Conservation (phyloP, 2,797 vertebrate species). For the Anas capensis region DNA sequence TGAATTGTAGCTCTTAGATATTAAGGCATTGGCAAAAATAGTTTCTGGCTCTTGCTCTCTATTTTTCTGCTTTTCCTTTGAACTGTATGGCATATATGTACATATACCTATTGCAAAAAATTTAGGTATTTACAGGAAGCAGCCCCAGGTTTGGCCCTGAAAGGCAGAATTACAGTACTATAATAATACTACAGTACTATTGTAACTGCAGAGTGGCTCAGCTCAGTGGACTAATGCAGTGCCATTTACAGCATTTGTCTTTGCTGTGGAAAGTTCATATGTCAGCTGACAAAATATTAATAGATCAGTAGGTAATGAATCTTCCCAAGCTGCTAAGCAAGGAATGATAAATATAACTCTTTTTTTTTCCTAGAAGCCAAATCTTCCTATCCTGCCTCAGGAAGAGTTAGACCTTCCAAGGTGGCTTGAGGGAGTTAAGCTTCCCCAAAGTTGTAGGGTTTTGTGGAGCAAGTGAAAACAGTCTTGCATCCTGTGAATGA, state of each 20-base stretch:
- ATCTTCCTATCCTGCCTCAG: background rate
- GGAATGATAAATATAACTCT: background rate
- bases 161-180: background rate
- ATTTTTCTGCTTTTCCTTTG: background rate
- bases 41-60: background rate
- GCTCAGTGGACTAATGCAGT: background rate
- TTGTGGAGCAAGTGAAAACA: background rate
- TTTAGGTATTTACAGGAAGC: background rate
- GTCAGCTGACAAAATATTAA: background rate
- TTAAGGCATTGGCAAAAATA: background rate
- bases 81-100: background rate
- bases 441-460: background rate
- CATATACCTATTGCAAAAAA: background rate
- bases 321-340: background rate
- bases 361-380: background rate
- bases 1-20: background rate
- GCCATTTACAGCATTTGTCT: background rate
- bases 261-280: background rate
- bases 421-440: background rate
- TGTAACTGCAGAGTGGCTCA: background rate
- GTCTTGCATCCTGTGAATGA: background rate
- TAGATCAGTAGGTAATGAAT: background rate
- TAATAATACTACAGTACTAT: no score
- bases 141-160: rapidly evolving
- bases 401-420: background rate